Evolutionary conservation across 1,140 invertebrate species (phyloP).

Genomic region (Drosophila serrata): DNA sequence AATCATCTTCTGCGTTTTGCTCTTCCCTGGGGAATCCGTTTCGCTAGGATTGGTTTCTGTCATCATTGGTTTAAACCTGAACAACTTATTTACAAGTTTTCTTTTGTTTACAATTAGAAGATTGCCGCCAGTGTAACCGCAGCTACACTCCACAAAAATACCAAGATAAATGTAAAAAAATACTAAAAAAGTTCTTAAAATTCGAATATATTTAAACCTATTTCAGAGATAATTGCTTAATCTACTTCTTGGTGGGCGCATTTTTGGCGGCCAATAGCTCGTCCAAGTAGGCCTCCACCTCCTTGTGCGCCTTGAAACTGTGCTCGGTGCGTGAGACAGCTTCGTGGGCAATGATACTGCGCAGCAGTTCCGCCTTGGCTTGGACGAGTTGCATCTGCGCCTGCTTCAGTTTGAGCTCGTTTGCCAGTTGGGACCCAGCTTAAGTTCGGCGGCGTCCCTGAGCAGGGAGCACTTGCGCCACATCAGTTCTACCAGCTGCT

Average conservation of each 20-base stretch:
- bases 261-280: slow-evolving; percentile 45
- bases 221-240: not conserved
- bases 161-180: not conserved
- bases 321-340: slow-evolving; percentile 63
- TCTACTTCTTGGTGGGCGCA: slow-evolving; percentile 4
- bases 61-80: slow-evolving; percentile 3
- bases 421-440: slow-evolving; percentile 62
- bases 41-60: slow-evolving; percentile 30
- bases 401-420: slow-evolving; percentile 63
- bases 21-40: slow-evolving; percentile 19
- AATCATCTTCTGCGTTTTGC: slow-evolving; percentile 13
- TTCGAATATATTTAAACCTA: slow-evolving; percentile 25
- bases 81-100: not conserved
- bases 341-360: slow-evolving; percentile 52
- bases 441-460: slow-evolving; percentile 58
- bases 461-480: slow-evolving; percentile 62
- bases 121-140: slow-evolving; percentile 22
- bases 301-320: slow-evolving; percentile 68
- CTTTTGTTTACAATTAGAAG: slow-evolving; percentile 30
- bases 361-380: slow-evolving; percentile 67
- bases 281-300: slow-evolving; percentile 66
- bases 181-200: not conserved
- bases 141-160: not conserved
- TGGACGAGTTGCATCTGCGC: slow-evolving; percentile 61
- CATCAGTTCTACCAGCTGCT: slow-evolving; percentile 36